Conservation (phyloP, 2,113 vertebrate species). For the Petrocephalus zakoni region DNA sequence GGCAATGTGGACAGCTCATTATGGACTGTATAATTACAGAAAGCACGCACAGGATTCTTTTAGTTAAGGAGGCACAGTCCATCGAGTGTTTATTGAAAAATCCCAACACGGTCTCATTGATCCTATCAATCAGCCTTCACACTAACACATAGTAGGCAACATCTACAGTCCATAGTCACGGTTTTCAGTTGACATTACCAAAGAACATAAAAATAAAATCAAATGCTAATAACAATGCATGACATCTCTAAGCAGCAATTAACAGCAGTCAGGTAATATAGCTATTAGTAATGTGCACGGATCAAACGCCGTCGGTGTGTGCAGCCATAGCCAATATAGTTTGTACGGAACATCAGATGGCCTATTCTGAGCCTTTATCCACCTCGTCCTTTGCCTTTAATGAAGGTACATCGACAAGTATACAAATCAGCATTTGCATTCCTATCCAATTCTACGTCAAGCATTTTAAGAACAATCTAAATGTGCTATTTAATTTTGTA, state of each 20-base stretch:
- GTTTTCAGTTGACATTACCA: neutral
- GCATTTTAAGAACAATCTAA: neutral
- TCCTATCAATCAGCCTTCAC: neutral
- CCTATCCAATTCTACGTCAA: neutral
- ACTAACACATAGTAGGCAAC: neutral
- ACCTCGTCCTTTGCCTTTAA: neutral
- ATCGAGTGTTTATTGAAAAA: constrained; percentile 4
- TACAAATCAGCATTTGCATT: neutral
- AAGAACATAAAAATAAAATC: neutral
- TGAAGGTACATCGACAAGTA: neutral
- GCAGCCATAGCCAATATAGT: neutral
- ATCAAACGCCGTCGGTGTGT: neutral
- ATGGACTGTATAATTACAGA: neutral
- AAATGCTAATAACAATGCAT: neutral
- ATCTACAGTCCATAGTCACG: neutral
- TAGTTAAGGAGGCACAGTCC: neutral
- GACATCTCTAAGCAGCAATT: neutral
- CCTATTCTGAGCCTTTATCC: neutral
- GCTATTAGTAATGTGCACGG: neutral
- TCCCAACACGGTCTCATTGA: neutral
- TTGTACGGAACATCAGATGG: neutral
- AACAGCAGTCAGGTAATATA: neutral
- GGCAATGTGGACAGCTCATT: neutral
- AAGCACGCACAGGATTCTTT: neutral
- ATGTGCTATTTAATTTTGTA: neutral